phyloP scores from a whole-genome alignment of 2,113 vertebrate species.

The Glaucomys volans region DNA sequence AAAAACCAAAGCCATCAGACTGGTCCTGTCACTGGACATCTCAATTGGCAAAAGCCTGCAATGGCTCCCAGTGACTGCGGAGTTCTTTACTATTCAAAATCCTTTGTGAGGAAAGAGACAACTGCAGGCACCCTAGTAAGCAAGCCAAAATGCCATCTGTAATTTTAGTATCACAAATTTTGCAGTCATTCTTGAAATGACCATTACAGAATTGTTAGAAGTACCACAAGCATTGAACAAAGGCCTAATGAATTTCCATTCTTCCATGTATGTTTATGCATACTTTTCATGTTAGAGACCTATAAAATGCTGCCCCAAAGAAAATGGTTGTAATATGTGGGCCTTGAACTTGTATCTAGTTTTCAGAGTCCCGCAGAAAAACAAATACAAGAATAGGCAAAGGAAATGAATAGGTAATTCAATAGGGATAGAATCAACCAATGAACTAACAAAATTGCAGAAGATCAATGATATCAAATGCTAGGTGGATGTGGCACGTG shows the following conservation, averaged over 20 bases:
- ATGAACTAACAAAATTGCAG: background rate
- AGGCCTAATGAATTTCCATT: background rate
- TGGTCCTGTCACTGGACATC: background rate
- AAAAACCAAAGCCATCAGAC: background rate
- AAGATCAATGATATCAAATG: background rate
- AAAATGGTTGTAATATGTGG: background rate
- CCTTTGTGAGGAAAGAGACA: background rate
- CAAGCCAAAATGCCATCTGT: background rate
- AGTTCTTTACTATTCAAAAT: background rate
- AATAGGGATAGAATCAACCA: background rate
- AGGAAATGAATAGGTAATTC: background rate
- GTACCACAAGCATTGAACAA: background rate
- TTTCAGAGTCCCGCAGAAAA: background rate
- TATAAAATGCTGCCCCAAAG: background rate
- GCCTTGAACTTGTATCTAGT: background rate
- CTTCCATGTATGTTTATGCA: background rate
- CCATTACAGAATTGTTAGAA: background rate
- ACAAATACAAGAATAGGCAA: background rate
- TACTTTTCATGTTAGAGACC: background rate
- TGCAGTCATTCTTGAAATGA: background rate
- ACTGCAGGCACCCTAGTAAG: accelerated
- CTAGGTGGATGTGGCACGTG: background rate
- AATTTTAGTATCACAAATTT: background rate
- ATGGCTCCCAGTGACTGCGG: background rate
- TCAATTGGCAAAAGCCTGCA: background rate